These are phyloP conservation scores for Chymomyza caudatula DNA, from an alignment of 2,888 invertebrate genomes.

Conservation along the genomic window DNA sequence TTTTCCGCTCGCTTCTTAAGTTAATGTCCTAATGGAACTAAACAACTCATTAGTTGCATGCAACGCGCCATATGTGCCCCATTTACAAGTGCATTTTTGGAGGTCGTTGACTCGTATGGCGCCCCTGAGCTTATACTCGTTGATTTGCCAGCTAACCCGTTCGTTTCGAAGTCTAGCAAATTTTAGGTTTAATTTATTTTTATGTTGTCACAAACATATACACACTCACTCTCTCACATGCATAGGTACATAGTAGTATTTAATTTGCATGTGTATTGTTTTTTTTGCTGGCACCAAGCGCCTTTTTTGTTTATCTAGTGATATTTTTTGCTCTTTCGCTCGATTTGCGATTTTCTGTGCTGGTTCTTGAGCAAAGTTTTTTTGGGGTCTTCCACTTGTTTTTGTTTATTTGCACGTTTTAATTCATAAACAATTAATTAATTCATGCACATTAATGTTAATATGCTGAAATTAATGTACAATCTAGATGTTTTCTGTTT, in stretches of 20 bases:
- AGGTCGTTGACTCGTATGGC: conserved; percentile 69
- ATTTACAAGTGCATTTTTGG: conserved; percentile 30
- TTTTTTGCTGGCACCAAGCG: conserved; percentile 50
- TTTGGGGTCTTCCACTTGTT: conserved; percentile 55
- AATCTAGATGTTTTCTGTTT: conserved; percentile 10
- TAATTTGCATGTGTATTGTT: conserved; percentile 6
- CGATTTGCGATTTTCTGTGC: conserved; percentile 32
- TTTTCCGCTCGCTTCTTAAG: too few relatives aligned
- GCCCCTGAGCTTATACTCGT: conserved; percentile 56
- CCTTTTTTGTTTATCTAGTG: conserved; percentile 58
- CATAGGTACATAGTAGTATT: background rate
- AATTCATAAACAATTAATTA: conserved; percentile 74
- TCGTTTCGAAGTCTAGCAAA: conserved; percentile 8
- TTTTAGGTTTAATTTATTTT: conserved; percentile 10
- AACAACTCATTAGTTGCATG: background rate
- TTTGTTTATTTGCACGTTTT: conserved; percentile 61
- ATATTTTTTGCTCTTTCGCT: conserved; percentile 49
- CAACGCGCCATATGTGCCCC: background rate
- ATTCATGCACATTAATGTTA: conserved; percentile 69
- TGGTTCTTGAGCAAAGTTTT: conserved; percentile 27
- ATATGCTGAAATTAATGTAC: conserved; percentile 66
- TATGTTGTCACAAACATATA: background rate
- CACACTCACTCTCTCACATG: too few relatives aligned
- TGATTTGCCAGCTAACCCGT: conserved; percentile 1
- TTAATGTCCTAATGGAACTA: too few relatives aligned